phyloP scores from a whole-genome alignment of 2,113 vertebrate genomes.

The Saimiri boliviensis region DNA sequence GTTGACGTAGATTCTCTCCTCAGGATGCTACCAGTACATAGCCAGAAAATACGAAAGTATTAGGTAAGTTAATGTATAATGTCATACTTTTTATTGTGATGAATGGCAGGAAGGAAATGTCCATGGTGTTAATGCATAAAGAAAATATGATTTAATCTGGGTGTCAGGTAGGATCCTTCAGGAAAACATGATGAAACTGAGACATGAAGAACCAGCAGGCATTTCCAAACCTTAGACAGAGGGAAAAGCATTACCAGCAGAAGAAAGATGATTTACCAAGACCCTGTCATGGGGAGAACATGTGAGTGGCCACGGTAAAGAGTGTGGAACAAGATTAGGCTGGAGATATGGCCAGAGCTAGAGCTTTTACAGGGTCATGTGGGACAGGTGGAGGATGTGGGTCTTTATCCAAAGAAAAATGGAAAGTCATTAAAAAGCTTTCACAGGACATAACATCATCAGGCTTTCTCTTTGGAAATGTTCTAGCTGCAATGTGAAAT shows the following conservation, averaged over 20 bases:
- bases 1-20: background rate
- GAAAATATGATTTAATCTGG: accelerated
- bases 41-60: background rate
- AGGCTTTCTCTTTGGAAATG: background rate
- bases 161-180: background rate
- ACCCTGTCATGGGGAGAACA: background rate
- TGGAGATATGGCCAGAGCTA: background rate
- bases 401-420: background rate
- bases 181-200: background rate
- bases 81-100: too few species aligned
- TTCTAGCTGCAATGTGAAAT: background rate
- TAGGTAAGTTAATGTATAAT: too few species aligned
- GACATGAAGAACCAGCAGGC: background rate
- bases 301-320: accelerated
- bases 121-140: accelerated
- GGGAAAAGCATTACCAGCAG: background rate
- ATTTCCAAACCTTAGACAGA: background rate
- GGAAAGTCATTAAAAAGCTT: background rate
- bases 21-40: background rate
- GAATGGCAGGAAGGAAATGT: background rate
- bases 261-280: background rate
- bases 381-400: background rate
- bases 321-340: background rate
- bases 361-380: background rate
- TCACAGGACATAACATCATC: background rate